Evolutionary conservation across 2,113 vertebrate genomes (phyloP).

Genomic region (Empidonax traillii): DNA sequence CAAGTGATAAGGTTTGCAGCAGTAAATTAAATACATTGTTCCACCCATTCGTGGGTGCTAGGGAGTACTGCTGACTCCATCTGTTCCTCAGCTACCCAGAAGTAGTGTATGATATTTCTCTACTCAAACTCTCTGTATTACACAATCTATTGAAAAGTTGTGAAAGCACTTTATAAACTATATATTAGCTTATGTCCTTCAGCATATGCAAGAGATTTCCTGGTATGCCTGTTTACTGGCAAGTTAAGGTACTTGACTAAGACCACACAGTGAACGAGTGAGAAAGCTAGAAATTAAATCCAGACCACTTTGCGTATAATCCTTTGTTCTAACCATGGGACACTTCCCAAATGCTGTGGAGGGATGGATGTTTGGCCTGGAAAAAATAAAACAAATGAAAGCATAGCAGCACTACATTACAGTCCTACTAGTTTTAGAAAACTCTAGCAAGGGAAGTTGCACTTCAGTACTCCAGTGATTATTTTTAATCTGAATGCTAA

Average conservation of each 20-base stretch:
- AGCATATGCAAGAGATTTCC: not conserved
- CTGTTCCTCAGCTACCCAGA: not conserved
- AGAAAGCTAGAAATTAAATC: slow-evolving; percentile 23
- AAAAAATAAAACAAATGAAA: slow-evolving; percentile 7
- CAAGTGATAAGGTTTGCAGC: not conserved
- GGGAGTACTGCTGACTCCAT: not conserved
- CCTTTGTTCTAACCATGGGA: not conserved
- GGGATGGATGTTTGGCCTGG: not conserved
- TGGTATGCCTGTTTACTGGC: not conserved
- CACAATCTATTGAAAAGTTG: not conserved
- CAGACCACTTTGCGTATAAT: not conserved
- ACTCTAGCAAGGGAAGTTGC: not conserved
- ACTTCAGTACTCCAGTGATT: not conserved
- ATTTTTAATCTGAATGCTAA: not conserved
- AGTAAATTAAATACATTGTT: not conserved
- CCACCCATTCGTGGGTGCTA: not conserved
- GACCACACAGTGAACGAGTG: not conserved
- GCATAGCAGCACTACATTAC: not conserved
- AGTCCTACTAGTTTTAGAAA: not conserved
- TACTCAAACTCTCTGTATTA: not conserved
- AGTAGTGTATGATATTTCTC: not conserved
- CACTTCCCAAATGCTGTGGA: not conserved
- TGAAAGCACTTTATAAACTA: not conserved
- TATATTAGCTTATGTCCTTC: not conserved
- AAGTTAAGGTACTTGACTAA: not conserved